These are phyloP conservation scores for Phrynosoma platyrhinos DNA, from an alignment of 2,113 vertebrate genomes.

Conservation along the genomic window DNA sequence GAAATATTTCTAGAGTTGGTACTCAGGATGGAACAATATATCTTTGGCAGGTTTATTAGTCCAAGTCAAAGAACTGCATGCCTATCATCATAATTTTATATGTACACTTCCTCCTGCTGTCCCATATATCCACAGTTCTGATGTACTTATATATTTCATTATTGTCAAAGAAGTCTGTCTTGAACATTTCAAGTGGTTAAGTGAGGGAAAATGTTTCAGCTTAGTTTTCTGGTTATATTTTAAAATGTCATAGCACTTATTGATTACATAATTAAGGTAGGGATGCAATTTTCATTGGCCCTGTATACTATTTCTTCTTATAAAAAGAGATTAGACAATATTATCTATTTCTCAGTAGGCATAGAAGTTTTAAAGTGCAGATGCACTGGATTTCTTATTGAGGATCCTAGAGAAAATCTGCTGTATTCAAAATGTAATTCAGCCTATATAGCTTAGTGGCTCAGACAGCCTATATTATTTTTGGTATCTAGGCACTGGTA, in stretches of 20 bases:
- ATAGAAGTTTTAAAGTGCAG: neutral
- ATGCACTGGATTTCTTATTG: neutral
- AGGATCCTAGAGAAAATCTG: neutral
- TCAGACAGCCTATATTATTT: neutral
- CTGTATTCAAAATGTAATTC: neutral
- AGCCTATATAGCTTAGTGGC: neutral
- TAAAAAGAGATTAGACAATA: neutral
- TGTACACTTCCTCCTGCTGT: slow-evolving; percentile 24
- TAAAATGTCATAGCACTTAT: slow-evolving; percentile 26
- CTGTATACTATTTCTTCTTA: neutral
- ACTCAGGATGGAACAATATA: slow-evolving; percentile 16
- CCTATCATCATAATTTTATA: slow-evolving; percentile 32
- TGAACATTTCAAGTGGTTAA: slow-evolving; percentile 34
- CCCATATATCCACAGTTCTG: slow-evolving; percentile 6
- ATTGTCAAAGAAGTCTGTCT: slow-evolving; percentile 31
- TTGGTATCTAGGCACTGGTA: neutral
- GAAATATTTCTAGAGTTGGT: slow-evolving; percentile 34
- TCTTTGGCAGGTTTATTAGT: slow-evolving; percentile 30
- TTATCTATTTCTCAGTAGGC: neutral
- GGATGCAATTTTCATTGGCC: neutral
- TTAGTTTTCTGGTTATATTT: neutral
- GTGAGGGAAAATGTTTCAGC: neutral
- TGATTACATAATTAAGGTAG: neutral
- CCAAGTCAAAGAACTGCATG: slow-evolving; percentile 26
- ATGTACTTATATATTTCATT: slow-evolving; percentile 44